These are phyloP conservation scores for Trachops cirrhosus DNA, from an alignment of 2,797 vertebrate genomes.

Conservation along the genomic window DNA sequence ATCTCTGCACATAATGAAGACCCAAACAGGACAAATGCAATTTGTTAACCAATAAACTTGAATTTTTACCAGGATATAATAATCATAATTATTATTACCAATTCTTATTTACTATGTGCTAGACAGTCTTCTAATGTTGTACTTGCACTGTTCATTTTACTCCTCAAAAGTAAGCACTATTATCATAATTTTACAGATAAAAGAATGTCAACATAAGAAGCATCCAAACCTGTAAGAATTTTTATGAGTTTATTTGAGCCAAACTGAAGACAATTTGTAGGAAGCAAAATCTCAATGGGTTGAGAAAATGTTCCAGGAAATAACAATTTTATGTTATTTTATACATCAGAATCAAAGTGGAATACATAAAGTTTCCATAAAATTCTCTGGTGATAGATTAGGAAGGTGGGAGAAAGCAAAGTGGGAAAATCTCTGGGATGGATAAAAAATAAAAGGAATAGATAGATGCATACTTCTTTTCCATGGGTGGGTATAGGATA, in stretches of 20 bases:
- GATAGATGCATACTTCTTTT: background rate
- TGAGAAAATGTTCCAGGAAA: background rate
- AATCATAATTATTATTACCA: background rate
- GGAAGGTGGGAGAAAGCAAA: background rate
- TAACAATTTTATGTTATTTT: background rate
- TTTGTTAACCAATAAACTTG: background rate
- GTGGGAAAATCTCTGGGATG: background rate
- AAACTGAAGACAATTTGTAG: background rate
- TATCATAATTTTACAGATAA: conserved; percentile 15
- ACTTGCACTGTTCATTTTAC: background rate
- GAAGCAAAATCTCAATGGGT: background rate
- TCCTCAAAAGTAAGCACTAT: conserved; percentile 13
- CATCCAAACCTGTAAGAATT: background rate
- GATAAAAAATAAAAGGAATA: background rate
- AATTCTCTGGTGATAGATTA: background rate
- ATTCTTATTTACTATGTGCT: background rate
- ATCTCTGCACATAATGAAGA: background rate
- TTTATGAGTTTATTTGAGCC: background rate
- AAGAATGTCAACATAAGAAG: background rate
- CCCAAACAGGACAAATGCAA: background rate
- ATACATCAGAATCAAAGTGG: background rate
- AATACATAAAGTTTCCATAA: background rate
- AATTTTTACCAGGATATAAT: background rate
- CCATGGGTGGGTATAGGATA: background rate
- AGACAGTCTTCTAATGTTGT: background rate